phyloP scores from a whole-genome alignment of 1,140 invertebrate species.

The Charaxes varanes region DNA sequence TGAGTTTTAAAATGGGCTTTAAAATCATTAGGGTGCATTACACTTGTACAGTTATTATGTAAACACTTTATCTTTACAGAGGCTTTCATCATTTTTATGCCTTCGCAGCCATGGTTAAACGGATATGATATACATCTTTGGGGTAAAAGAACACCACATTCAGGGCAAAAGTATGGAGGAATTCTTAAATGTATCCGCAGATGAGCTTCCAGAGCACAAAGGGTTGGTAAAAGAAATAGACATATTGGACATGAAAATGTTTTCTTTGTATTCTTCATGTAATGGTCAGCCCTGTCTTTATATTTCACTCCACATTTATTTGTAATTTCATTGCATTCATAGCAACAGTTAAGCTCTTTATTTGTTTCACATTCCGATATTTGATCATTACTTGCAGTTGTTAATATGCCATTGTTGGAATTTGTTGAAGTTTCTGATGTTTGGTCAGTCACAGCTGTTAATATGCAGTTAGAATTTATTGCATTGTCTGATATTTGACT shows the following conservation, averaged over 20 bases:
- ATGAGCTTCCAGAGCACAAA: constrained; percentile 67
- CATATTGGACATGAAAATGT: constrained; percentile 53
- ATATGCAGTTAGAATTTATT: no score
- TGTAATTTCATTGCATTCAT: constrained; percentile 45
- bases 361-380: constrained; percentile 12
- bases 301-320: constrained; percentile 19
- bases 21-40: constrained; percentile 60
- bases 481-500: no score
- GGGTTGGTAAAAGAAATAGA: constrained; percentile 61
- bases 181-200: constrained; percentile 59
- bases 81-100: constrained; percentile 69
- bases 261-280: constrained; percentile 38
- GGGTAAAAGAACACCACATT: constrained; percentile 65
- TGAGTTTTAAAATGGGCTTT: constrained; percentile 64
- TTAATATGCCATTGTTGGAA: constrained; percentile 6
- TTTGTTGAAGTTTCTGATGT: no score
- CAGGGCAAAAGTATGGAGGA: constrained; percentile 70
- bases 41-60: constrained; percentile 41
- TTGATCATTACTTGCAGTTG: background rate
- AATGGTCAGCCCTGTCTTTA: constrained; percentile 50
- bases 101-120: constrained; percentile 66
- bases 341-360: constrained; percentile 21
- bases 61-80: constrained; percentile 60
- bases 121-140: constrained; percentile 40
- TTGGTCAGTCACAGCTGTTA: no score